phyloP scores from a whole-genome alignment of 2,113 vertebrate genomes.

The Syngnathus typhle region DNA sequence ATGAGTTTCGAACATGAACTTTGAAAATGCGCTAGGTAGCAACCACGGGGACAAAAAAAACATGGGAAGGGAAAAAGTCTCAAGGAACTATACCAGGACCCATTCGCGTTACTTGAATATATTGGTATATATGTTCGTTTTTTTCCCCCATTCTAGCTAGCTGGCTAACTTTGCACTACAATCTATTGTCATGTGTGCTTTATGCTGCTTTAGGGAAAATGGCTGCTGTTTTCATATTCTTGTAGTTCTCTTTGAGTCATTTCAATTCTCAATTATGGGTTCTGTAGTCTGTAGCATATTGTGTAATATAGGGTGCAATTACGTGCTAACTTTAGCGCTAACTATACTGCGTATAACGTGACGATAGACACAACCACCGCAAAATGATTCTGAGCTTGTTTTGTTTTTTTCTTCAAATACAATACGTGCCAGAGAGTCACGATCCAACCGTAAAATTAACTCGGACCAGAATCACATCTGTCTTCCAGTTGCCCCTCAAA shows the following conservation, averaged over 20 bases:
- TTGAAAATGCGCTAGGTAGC: not conserved
- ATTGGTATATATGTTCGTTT: too few relatives aligned
- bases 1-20: not conserved
- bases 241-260: too few relatives aligned
- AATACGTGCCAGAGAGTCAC: not conserved
- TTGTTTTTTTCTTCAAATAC: not conserved
- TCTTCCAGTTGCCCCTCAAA: too few relatives aligned
- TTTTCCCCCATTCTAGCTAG: too few relatives aligned
- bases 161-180: too few relatives aligned
- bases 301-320: not conserved
- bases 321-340: not conserved
- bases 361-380: not conserved
- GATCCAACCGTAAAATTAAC: not conserved
- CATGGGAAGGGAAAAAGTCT: not conserved
- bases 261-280: not conserved
- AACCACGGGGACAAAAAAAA: not conserved
- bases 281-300: not conserved
- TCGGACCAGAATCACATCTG: not conserved
- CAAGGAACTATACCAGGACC: not conserved
- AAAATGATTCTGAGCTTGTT: not conserved
- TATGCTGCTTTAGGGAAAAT: too few relatives aligned
- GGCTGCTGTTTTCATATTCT: too few relatives aligned
- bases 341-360: not conserved
- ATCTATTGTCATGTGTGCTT: too few relatives aligned
- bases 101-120: not conserved